Evolutionary conservation across 2,797 vertebrate species (phyloP), one percentile per base, ranked within the genome.

Genomic region (Sebastes baramenuke): DNA sequence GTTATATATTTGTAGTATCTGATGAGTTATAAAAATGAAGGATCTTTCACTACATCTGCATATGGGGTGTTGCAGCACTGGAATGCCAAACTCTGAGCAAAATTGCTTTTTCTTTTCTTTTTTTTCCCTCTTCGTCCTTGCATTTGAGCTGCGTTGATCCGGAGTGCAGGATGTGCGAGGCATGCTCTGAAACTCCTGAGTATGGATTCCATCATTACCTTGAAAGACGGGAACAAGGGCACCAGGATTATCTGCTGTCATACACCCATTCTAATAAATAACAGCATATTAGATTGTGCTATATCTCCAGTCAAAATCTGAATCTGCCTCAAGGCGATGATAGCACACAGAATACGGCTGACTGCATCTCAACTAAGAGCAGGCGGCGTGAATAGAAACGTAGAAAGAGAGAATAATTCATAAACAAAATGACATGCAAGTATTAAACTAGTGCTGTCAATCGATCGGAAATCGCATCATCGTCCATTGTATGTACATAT

Each of bases 191-290:
- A 88, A 84, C 88, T 82, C 84, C 80, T 62, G 61, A 71, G 59
- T 77, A 81, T 72, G 72, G 83, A 90, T 93, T 92, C 81, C 80
- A 80, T 92, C 91, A 89, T 94, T 94, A 92, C 92, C 90, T 92
- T 95, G 91, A 94, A 94, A 93, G 91, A 92, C 69, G 29, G 82
- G 83, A 93, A 91, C 91, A 94, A 95, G 93, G 93, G 87, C 87
- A 82, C 32, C 59, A 22, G 87, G 83, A 92, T 94, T 93, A 93
- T 95, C 89, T 88, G 74, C 83, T 87, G 86, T 89, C 81, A 87
- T 91, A 89, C 90, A 91, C 88, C 88, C 81, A 81, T 87, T 92
- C 84, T 94, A 94, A 94, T 95, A 94, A 94, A 94, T 94, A 93
- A 93, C 84, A 73, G 67, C 87, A 84, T 92, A 89, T 94, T 94